Base-by-base conservation (phyloP, 2,113 vertebrate species). In the Perognathus longimembris region DNA sequence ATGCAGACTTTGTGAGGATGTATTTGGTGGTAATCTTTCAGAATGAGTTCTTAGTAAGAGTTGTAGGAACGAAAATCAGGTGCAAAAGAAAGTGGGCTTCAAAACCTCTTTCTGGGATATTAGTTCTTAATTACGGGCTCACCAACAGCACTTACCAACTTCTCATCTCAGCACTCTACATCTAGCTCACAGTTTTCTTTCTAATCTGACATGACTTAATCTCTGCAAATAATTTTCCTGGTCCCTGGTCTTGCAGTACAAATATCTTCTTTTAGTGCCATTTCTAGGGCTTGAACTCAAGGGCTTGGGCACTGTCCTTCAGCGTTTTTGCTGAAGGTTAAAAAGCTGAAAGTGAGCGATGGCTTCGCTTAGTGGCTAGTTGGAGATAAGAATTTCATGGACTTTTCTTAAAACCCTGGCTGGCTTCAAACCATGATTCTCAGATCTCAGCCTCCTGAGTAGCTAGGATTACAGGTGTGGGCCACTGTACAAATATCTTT, bases 21-120 rank as follows among this genome's bases (percentile, higher is more conserved):
- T 75, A 40, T 54, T 70, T 54, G 50, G 50, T 80, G 38, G 3
- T 85, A 61, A 75, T 85, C 28, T 92, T 88, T 89, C 87, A 79
- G 54, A 66, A 70, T 85, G 50, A 83, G 18, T 12, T 2, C 61
- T n/a, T 94, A 50, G 45, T 26, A 67, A 85, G 54, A 86, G 70
- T 88, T 75, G 20, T 73, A 42, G 74, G 9, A 34, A 42, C 30
- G 36, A 73, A 57, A 92, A n/a, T 82, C 79, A n/a, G 81, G 70
- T 73, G 14, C 61, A 71, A n/a, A 90, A 89, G 26, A 75, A 28
- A 85, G 9, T 74, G 26, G 57, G 2, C 40, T 83, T 89, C 32
- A 69, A 78, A 59, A 40, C 54, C 79, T 10, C 36, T 90, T 92
- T 61, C 14, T 95, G 64, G 38, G 32, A 34, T 75, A 26, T 79